Conservation (phyloP, 37 sponge, comb jelly and placozoan species). For the Chondrosia reniformis region DNA sequence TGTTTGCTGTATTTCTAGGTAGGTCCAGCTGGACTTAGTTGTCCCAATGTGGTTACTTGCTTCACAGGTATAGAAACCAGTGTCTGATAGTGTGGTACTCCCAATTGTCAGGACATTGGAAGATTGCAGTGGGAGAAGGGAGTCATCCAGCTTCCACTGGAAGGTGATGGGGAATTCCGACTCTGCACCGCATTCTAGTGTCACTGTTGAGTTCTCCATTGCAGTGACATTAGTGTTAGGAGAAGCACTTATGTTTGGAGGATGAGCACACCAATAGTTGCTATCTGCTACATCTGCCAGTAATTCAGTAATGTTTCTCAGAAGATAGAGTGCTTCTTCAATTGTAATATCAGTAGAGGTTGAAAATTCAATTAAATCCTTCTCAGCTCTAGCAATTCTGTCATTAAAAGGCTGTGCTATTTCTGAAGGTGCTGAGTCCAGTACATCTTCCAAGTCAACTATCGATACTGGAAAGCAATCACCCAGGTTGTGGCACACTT, state of each 20-base stretch:
- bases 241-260: slow-evolving; percentile 8
- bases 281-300: not conserved
- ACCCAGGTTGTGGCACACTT: not conserved
- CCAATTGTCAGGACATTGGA: not conserved
- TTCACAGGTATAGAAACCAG: slow-evolving; percentile 5
- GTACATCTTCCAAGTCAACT: not conserved
- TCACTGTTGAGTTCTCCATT: not conserved
- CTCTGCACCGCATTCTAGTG: not conserved
- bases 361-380: slow-evolving; percentile 1
- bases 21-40: not conserved
- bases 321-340: not conserved
- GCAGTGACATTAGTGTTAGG: slow-evolving; percentile 6
- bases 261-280: slow-evolving; percentile 29
- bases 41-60: slow-evolving; percentile 9
- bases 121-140: not conserved
- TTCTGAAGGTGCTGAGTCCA: not conserved
- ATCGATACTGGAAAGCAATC: slow-evolving; percentile 18
- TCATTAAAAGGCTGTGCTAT: not conserved
- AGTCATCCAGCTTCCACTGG: slow-evolving; percentile 18
- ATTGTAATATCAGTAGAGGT: not conserved
- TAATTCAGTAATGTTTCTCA: not conserved
- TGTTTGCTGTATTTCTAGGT: slow-evolving; percentile 2
- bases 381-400: slow-evolving; percentile 4
- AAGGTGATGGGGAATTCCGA: slow-evolving; percentile 10
- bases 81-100: not conserved